Percentiles rank a stretch among this genome's conserved stretches.
phyloP scores from a whole-genome alignment of 1,140 invertebrate genomes.

The Lycorma delicatula region DNA sequence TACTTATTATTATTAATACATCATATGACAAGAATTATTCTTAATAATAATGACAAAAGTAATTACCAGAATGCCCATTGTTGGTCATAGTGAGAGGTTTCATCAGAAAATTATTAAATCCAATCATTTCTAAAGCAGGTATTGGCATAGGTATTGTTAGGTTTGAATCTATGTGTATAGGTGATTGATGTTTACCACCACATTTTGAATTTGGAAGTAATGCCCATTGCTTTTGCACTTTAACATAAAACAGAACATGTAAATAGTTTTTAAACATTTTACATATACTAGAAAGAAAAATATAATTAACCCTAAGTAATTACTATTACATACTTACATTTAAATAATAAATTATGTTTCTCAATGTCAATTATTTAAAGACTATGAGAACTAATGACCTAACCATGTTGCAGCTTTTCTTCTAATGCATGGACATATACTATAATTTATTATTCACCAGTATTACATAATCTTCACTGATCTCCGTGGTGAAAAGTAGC shows the following conservation, averaged over 20 bases:
- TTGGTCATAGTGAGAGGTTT: conserved; percentile 49
- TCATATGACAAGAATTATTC: not conserved
- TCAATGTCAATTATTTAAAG: too few relatives aligned
- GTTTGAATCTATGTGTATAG: conserved; percentile 48
- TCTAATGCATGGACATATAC: too few relatives aligned
- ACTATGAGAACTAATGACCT: too few relatives aligned
- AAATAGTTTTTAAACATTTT: too few relatives aligned
- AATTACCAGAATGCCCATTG: conserved; percentile 57
- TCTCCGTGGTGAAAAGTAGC: too few relatives aligned
- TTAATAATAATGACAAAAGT: not conserved
- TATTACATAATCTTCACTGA: too few relatives aligned
- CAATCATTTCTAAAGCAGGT: conserved; percentile 58
- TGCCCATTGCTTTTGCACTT: conserved; percentile 47
- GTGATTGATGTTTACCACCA: conserved; percentile 54
- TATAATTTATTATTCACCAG: too few relatives aligned
- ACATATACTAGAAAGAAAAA: too few relatives aligned
- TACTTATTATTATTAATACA: not conserved
- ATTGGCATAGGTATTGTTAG: conserved; percentile 51
- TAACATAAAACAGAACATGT: conserved; percentile 22
- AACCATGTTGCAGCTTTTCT: too few relatives aligned
- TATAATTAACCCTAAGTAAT: too few relatives aligned
- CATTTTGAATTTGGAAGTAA: conserved; percentile 46
- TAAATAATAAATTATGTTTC: too few relatives aligned
- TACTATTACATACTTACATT: too few relatives aligned
- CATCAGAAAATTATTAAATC: conserved; percentile 55